These are phyloP conservation scores for Crotalus helleri DNA, from an alignment of 2,113 vertebrate species.

Conservation along the genomic window DNA sequence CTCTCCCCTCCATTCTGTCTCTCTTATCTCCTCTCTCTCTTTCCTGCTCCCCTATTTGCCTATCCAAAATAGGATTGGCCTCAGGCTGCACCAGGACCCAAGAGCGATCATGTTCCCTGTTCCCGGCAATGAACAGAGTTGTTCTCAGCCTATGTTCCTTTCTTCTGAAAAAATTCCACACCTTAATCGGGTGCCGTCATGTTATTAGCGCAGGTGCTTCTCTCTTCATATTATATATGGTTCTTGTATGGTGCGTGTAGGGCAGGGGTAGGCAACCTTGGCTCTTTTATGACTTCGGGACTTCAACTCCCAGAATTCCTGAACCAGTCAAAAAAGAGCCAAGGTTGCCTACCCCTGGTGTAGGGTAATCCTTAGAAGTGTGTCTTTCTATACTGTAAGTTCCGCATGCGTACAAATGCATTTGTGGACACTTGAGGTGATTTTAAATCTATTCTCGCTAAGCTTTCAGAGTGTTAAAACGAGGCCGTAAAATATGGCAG, in stretches of 20 bases:
- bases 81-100: neutral
- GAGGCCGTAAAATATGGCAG: neutral
- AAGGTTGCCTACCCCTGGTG: no score
- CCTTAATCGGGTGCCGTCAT: neutral
- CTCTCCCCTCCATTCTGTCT: no score
- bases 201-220: no score
- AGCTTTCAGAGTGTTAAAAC: accelerated
- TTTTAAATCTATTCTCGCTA: accelerated
- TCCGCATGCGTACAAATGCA: neutral
- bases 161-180: neutral
- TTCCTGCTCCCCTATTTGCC: neutral
- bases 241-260: neutral
- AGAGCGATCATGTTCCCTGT: neutral
- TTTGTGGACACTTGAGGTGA: neutral
- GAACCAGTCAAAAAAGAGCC: no score
- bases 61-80: neutral
- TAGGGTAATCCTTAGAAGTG: neutral
- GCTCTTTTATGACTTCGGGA: no score
- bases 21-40: neutral
- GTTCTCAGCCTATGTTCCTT: neutral
- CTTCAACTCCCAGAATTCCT: no score
- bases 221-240: no score
- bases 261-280: no score
- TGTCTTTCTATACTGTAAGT: neutral
- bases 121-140: neutral